Evolutionary conservation across 1,140 invertebrate genomes (phyloP), one percentile per base, ranked within the genome.

Genomic region (Drosophila melanica): DNA sequence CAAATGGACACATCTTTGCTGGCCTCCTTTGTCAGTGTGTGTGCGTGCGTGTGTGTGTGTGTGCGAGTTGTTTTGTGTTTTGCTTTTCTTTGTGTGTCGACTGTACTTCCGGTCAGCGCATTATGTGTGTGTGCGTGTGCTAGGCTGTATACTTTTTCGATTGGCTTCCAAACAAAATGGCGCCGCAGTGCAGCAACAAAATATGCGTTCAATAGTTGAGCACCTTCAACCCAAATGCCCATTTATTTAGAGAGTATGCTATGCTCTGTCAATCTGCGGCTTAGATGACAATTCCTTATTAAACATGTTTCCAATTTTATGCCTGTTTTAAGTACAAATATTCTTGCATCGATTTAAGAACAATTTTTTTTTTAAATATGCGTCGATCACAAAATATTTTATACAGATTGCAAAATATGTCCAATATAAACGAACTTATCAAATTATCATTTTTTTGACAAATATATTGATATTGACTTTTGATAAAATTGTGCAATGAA

Each of bases 31-130:
- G 39, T 20, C 11, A 30, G n/a, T 37, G 14, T 58, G 20, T 27
- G 27, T 33, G 3, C 6, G 9, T 37, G 11, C 33, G 20, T 50
- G 42, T 23, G 50, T 51, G 50, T 18, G 39, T 42, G 11, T 59
- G 57, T 41, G 23, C 23, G 27, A 27, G 27, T 18, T 50, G 53
- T 50, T 42, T 47, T 55, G 20, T 73, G 39, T 72, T 75, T 33
- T 75, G 72, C 58, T 70, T 65, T 65, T 66, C 23, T 63, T 64
- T 64, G 53, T 14, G 54, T 66, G 62, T 33, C 51, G 72, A 75
- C 72, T 75, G 72, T 75, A 75, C 72, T 70, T 75, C 72, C 72
- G 72, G 72, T 73, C 72, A 70, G 47, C 55, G 66, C 69, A 66
- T 45, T 68, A 48, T 41, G 20, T 60, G 58, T 12, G 41, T 58